These are phyloP conservation scores for Nansenia antarctica DNA, from an alignment of 2,113 vertebrate species.

Conservation along the genomic window DNA sequence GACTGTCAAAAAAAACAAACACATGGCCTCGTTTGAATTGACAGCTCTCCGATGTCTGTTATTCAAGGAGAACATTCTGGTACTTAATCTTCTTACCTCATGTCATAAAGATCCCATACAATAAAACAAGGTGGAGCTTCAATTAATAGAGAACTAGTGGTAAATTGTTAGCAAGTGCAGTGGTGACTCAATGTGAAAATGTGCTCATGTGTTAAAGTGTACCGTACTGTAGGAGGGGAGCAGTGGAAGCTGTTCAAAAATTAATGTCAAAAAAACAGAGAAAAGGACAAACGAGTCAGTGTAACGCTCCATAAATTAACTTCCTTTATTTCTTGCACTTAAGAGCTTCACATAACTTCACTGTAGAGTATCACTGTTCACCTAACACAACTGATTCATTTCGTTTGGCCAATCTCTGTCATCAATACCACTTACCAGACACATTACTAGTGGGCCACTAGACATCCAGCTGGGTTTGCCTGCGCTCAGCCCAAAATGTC, in stretches of 20 bases:
- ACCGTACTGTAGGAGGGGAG: not conserved
- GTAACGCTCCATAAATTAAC: not conserved
- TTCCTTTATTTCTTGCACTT: not conserved
- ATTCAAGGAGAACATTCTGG: not conserved
- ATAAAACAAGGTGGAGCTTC: conserved; percentile 22
- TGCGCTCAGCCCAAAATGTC: conserved; percentile 38
- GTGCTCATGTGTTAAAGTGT: not conserved
- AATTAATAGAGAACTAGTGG: conserved; percentile 1
- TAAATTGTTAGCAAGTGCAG: conserved; percentile 35
- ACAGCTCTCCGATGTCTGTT: not conserved
- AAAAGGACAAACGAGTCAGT: not conserved
- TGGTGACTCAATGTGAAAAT: conserved; percentile 8
- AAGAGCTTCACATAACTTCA: not conserved
- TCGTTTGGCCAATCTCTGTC: conserved; percentile 41
- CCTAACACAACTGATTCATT: conserved; percentile 57
- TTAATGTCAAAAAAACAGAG: not conserved
- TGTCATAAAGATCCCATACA: conserved; percentile 6
- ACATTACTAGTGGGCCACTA: conserved; percentile 29
- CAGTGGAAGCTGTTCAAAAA: not conserved
- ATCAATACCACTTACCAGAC: conserved; percentile 54
- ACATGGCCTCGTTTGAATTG: not conserved
- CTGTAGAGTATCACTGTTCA: conserved; percentile 38
- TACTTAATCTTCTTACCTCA: not conserved
- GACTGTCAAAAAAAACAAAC: not conserved
- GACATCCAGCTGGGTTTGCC: conserved; percentile 19